Base-by-base conservation (phyloP, 2,113 vertebrate species). In the Danionella cerebrum region DNA sequence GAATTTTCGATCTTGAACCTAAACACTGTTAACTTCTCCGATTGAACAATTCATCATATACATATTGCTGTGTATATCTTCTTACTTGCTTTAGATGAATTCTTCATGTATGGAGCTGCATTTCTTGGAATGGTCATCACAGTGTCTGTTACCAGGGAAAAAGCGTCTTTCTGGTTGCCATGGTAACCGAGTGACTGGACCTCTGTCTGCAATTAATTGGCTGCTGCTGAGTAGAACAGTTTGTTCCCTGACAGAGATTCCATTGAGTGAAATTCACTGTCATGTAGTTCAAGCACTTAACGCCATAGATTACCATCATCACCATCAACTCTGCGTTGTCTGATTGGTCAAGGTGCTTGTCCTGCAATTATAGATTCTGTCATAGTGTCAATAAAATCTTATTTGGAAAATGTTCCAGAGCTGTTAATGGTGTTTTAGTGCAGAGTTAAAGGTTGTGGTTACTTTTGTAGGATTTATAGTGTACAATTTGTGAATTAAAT, bases 201-300 rank as follows among this genome's bases (percentile, higher is more conserved):
- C 33, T 33, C 5, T 69, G 44, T 75, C 67, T 70, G 76, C 60
- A 76, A 68, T 60, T 79, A 82, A 84, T 75, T 65, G 68, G 18
- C 48, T 69, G 71, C 71, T 69, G 65, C 58, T 41, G 47, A 52
- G 51, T 24, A 21, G 73, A 75, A 67, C 70, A 55, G 44, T 55
- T 66, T 68, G 70, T 78, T 48, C 70, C 33, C 35, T 62, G 36
- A 69, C 31, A n/a, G 11, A 59, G 42, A 38, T 10, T 39, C 25
- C 18, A 48, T 66, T 66, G 29, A 70, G 42, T 24, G 48, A 69
- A 65, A 52, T 64, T 21, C 69, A 51, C n/a, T 5, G 27, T 35
- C 52, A 44, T n/a, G 22, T 33, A 53, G 59, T 29, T 51, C 29
- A 69, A 41, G 67, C 58, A 60, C 45, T 29, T 39, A 21, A 69